phyloP scores from a whole-genome alignment of 2,888 invertebrate species.

The Atethmia centrago region DNA sequence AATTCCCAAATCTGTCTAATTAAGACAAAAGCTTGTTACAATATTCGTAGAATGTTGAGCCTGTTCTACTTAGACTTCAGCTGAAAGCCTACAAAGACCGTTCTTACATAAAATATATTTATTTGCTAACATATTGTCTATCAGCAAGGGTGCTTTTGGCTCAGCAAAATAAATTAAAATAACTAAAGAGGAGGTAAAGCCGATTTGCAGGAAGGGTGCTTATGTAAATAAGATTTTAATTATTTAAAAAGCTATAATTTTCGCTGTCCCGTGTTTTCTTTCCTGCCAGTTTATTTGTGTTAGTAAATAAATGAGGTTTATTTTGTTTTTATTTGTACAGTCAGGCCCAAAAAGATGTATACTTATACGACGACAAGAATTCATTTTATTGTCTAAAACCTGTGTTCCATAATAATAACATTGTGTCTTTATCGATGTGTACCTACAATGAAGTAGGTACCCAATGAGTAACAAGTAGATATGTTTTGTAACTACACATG shows the following conservation, averaged over 20 bases:
- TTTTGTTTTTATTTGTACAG: constrained; percentile 7
- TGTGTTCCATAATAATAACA: too few species aligned
- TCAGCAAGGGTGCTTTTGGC: constrained; percentile 1
- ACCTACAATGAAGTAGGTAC: too few species aligned
- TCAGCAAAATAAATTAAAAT: constrained; percentile 17
- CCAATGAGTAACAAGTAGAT: too few species aligned
- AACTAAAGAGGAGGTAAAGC: constrained; percentile 11
- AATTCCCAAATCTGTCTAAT: too few species aligned
- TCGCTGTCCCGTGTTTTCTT: background rate
- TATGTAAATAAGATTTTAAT: constrained; percentile 25
- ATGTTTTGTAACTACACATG: too few species aligned
- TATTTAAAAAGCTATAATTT: constrained; percentile 13
- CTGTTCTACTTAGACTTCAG: background rate
- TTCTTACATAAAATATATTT: constrained; percentile 15
- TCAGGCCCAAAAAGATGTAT: background rate
- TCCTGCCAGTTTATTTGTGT: background rate
- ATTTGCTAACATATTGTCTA: constrained; percentile 13
- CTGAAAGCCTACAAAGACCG: constrained; percentile 3
- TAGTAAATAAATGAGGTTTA: constrained; percentile 13
- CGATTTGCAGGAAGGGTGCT: constrained; percentile 8
- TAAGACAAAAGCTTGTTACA: too few species aligned
- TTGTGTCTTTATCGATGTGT: too few species aligned
- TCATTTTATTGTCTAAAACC: background rate
- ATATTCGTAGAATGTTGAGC: background rate
- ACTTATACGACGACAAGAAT: background rate